Conservation (phyloP, 2,113 vertebrate genomes). For the Cryptomyrus ogoouensis region DNA sequence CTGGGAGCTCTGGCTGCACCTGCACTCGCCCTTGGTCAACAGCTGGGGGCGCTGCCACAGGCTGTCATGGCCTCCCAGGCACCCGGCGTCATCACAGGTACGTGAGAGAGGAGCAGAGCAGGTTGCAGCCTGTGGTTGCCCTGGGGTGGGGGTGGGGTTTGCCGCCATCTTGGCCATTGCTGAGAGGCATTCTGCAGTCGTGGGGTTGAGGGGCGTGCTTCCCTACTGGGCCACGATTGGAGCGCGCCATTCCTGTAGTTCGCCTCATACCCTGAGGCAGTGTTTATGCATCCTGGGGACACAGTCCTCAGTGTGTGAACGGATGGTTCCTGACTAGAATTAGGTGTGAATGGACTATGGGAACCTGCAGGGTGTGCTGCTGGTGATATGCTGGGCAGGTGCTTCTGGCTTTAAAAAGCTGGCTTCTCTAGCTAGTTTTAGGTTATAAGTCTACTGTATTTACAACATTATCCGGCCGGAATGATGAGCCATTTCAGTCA, state of each 20-base stretch:
- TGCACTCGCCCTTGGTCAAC: conserved; percentile 70
- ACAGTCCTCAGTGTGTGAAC: neutral
- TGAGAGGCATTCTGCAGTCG: neutral
- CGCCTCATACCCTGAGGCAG: neutral
- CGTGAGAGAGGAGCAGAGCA: neutral
- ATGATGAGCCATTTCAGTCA: neutral
- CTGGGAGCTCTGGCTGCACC: conserved; percentile 71
- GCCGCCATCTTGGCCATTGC: neutral
- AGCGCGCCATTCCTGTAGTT: neutral
- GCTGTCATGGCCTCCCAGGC: conserved; percentile 84
- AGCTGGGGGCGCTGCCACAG: conserved; percentile 67
- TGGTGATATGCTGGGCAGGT: neutral
- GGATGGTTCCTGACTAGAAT: neutral
- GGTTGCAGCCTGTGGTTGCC: neutral
- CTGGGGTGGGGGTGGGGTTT: no score
- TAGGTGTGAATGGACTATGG: neutral
- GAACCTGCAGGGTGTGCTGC: neutral
- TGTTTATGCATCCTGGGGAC: neutral
- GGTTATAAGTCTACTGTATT: neutral
- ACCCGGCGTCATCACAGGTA: conserved; percentile 81
- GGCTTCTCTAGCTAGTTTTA: neutral
- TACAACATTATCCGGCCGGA: neutral
- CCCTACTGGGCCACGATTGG: neutral
- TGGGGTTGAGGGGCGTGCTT: neutral
- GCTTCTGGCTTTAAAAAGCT: neutral